These are phyloP conservation scores for Bos indicus DNA, from an alignment of 2,113 vertebrate genomes.

Conservation along the genomic window DNA sequence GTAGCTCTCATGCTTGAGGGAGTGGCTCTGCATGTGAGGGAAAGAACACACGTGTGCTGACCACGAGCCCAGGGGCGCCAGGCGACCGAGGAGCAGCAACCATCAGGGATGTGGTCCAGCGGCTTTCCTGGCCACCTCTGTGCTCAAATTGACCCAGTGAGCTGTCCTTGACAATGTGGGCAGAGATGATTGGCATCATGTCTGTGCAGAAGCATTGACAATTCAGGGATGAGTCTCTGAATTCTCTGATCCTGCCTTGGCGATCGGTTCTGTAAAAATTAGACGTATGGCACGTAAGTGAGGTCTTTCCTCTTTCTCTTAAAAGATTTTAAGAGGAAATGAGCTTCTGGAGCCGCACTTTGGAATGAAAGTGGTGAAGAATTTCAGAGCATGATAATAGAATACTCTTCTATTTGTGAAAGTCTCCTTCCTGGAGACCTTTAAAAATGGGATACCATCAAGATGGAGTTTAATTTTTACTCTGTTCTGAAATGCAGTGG, in stretches of 20 bases:
- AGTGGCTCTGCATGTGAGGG: fast-evolving
- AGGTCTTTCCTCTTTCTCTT: no score
- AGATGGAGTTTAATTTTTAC: neutral
- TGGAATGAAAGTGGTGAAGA: fast-evolving
- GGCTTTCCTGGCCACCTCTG: neutral
- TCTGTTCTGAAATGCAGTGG: neutral
- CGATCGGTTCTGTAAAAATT: neutral
- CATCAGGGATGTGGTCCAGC: fast-evolving
- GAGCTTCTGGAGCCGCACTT: fast-evolving
- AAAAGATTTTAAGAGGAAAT: neutral
- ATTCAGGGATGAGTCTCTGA: neutral
- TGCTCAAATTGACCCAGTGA: no score
- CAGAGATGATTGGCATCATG: fast-evolving
- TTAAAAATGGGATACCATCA: neutral
- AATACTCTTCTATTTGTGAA: no score
- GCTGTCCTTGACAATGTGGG: neutral
- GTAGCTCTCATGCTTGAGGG: no score
- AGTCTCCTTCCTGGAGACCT: neutral
- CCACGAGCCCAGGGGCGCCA: fast-evolving
- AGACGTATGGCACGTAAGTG: fast-evolving
- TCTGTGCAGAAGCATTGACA: neutral
- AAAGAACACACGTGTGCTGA: fast-evolving
- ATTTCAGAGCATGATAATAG: fast-evolving
- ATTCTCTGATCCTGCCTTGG: neutral
- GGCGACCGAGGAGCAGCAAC: fast-evolving